A percentile compares a stretch with the other conserved stretches of the same genome.
Conservation (phyloP, 2,888 invertebrate genomes). For the Dasypogon diadema region DNA sequence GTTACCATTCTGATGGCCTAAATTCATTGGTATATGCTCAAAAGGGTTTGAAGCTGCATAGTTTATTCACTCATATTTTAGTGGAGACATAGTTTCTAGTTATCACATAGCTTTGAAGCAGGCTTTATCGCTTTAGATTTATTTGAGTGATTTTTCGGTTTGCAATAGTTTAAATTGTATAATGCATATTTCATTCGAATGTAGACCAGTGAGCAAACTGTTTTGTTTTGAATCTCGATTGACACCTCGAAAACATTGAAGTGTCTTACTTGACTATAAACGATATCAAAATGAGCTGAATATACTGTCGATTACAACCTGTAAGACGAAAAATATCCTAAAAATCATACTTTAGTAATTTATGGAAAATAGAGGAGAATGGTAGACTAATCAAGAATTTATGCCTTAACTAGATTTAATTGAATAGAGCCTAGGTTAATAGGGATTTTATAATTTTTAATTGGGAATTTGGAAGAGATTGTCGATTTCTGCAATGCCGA, state of each 20-base stretch:
- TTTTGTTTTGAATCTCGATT: too few relatives aligned
- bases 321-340: constrained; percentile 14
- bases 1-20: constrained; percentile 74
- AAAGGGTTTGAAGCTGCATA: constrained; percentile 72
- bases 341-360: constrained; percentile 21
- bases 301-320: background rate
- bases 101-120: background rate
- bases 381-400: constrained; percentile 26
- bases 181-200: background rate
- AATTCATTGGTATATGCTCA: constrained; percentile 73
- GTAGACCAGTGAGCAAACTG: background rate
- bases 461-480: constrained; percentile 38
- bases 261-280: background rate
- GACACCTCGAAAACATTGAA: too few relatives aligned
- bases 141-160: background rate
- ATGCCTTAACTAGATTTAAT: constrained; percentile 46
- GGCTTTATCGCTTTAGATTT: constrained; percentile 10
- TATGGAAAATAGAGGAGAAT: constrained; percentile 1
- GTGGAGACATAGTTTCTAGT: constrained; percentile 68
- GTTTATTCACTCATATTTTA: constrained; percentile 75
- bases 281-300: constrained; percentile 19
- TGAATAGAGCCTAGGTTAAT: constrained; percentile 30
- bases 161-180: background rate
- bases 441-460: constrained; percentile 36
- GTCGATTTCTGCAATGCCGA: constrained; percentile 33